A percentile compares a stretch with the other conserved stretches of the same genome.
Evolutionary conservation across 2,888 invertebrate species (phyloP).

Genomic region (Glyphotaelius pellucidus): DNA sequence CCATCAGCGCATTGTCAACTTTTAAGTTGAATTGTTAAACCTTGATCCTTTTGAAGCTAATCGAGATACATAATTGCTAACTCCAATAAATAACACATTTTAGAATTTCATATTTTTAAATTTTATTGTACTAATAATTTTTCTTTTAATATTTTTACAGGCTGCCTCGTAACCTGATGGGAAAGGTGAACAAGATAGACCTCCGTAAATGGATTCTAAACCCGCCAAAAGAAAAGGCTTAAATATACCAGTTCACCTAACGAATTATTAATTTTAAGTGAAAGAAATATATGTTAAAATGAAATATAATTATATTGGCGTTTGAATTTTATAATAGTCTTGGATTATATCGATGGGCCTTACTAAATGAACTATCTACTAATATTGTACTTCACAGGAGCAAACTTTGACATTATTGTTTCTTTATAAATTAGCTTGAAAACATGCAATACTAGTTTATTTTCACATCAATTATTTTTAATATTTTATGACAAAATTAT

Average conservation of each 20-base stretch:
- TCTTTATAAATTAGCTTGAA: not conserved
- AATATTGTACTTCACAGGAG: not conserved
- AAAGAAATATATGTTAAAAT: not conserved
- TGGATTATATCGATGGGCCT: too few species aligned
- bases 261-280: constrained; percentile 15
- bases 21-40: not conserved
- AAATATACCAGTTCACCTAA: not conserved
- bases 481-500: not conserved
- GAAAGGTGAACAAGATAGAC: constrained; percentile 88
- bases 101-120: not conserved
- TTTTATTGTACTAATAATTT: not conserved
- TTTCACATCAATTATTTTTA: not conserved
- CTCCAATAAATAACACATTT: not conserved
- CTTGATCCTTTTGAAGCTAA: not conserved
- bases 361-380: not conserved
- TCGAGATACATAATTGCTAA: not conserved
- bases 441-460: not conserved
- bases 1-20: not conserved
- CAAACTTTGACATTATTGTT: not conserved
- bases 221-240: constrained; percentile 5
- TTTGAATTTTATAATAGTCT: not conserved
- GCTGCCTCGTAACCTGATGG: constrained; percentile 90
- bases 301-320: not conserved
- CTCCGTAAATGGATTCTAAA: constrained; percentile 46
- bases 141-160: constrained; percentile 48